phyloP scores from a whole-genome alignment of 2,888 invertebrate genomes.

The Leptopilina drosophilae region DNA sequence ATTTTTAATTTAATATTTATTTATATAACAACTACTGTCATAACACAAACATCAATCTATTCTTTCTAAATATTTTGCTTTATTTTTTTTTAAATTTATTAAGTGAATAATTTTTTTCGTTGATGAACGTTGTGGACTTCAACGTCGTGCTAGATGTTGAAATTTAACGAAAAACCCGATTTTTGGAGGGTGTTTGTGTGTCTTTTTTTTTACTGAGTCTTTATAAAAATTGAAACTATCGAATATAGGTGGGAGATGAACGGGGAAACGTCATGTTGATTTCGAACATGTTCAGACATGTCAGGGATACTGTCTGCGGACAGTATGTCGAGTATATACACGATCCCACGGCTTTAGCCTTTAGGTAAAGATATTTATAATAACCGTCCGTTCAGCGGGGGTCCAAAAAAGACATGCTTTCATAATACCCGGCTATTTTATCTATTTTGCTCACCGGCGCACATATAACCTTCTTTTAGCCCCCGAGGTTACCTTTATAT shows the following conservation, averaged over 20 bases:
- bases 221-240: slow-evolving; percentile 45
- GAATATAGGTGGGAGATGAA: slow-evolving; percentile 56
- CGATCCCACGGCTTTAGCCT: slow-evolving; percentile 65
- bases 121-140: too few relatives aligned
- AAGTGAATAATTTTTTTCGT: too few relatives aligned
- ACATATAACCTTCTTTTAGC: slow-evolving; percentile 43
- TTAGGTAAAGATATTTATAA: slow-evolving; percentile 71
- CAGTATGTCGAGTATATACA: slow-evolving; percentile 14
- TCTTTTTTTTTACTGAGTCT: too few relatives aligned
- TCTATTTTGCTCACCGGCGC: slow-evolving; percentile 62
- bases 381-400: slow-evolving; percentile 69
- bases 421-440: slow-evolving; percentile 67
- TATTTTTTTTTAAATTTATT: too few relatives aligned
- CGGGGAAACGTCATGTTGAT: slow-evolving; percentile 53
- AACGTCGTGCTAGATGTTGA: too few relatives aligned
- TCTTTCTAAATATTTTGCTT: too few relatives aligned
- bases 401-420: slow-evolving; percentile 70
- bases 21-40: too few relatives aligned
- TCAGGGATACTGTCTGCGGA: slow-evolving; percentile 25
- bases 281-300: slow-evolving; percentile 55
- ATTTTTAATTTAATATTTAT: too few relatives aligned
- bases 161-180: too few relatives aligned
- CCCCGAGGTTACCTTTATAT: slow-evolving; percentile 48
- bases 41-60: too few relatives aligned
- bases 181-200: too few relatives aligned